Evolutionary conservation across 2,113 vertebrate genomes (phyloP), one percentile per base, ranked within the genome.

Genomic region (Quiscalus mexicanus): DNA sequence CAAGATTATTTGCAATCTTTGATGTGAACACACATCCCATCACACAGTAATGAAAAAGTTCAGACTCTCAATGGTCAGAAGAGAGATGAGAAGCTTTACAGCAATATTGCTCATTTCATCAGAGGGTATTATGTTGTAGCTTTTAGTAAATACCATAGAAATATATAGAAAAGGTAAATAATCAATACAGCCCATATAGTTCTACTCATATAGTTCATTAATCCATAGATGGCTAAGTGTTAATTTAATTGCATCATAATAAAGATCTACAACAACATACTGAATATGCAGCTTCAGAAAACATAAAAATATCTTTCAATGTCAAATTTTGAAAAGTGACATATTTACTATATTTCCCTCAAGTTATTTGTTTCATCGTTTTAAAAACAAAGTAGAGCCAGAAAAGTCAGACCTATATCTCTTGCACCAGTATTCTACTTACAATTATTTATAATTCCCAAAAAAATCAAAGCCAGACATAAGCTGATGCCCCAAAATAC

Each of bases 11-110:
- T 56, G 10, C 39, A 39, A 24, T 23, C 11, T 82, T 65, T 59
- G 31, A 31, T 60, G 17, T 25, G 20, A 82, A 63, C 12, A 63
- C 23, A 37, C 4, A 47, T 24, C 18, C 18, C 58, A 65, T 33
- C 21, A 35, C 12, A 55, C 3, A 47, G 7, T 18, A 55, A 58
- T 12, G 19, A 71, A 67, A 84, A 45, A 2, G 4, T 41, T 64
- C 14, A 73, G 53, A 35, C 10, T 71, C 22, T 67, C 22, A 28
- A 2, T 2, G 6, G 47, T 70, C 39, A 75, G 30, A 64, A 59
- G 5, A 2, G 1, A 74, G 5, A 56, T 1, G 0, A 64, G 71
- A 80, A 60, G 2, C 2, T 70, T 75, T 76, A 22, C 4, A 80
- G 16, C 23, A 44, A 16, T 18, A 85, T 4, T 41, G 13, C 11